Base-by-base conservation (phyloP, 2,888 invertebrate species). In the Drosophila dives region DNA sequence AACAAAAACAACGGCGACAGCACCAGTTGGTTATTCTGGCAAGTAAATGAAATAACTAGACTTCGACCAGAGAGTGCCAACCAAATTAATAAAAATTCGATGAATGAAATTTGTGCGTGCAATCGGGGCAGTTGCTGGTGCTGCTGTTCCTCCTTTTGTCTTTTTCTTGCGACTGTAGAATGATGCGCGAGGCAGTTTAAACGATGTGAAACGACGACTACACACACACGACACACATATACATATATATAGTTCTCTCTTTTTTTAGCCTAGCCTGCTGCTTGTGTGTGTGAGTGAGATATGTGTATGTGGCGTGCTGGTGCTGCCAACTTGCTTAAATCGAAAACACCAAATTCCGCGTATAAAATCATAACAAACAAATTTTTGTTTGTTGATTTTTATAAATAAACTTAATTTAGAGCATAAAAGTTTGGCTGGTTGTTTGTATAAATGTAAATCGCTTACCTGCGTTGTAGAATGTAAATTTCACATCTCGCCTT, bases 21-120 rank as follows among this genome's bases (percentile, higher is more conserved):
- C 82, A 84, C 81, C 81, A 86, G 84, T 81, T 75, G 86, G 84
- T 87, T 89, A 78, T 81, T 76, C 84, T 83, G 71, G 77, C 74
- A 79, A 77, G 80, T 77, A 84, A 92, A 91, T 90, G 91, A 92
- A 92, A 91, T 91, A 91, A 91, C 91, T 91, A 91, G 91, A 90
- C 86, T 81, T 85, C 87, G 72, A 59, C 79, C 67, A 68, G 72
- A 59, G 71, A 45, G 45, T 45, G 45, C 45, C 45, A 45, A 45
- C 62, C 81, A 85, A 88, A 83, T 81, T 83, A 83, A 83, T 81
- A 86, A 80, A 82, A 89, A 78, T 81, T 75, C 76, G 73, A 85
- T 86, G 90, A 86, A 87, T 88, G 90, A 85, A 80, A 86, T 79
- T 85, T 84, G 77, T 75, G 15, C 45, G 65, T 62, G 76, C 66